These are phyloP conservation scores for Chrysomela aeneicollis DNA, from an alignment of 2,888 invertebrate species.

Conservation along the genomic window DNA sequence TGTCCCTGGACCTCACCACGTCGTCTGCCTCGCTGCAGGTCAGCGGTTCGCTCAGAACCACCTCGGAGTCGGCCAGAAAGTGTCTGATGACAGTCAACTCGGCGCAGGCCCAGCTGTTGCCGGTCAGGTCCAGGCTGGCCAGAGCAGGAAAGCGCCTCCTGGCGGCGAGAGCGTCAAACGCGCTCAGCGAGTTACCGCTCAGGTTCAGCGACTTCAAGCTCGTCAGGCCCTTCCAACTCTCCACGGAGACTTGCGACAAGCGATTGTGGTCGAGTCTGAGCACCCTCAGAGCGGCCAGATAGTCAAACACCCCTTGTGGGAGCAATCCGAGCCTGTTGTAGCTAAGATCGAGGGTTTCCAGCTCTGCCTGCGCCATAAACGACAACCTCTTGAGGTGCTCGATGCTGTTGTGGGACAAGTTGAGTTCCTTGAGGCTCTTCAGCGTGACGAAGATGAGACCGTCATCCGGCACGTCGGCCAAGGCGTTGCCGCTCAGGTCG, in stretches of 20 bases:
- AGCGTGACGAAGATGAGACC: constrained; percentile 35
- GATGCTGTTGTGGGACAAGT: constrained; percentile 51
- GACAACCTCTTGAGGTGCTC: constrained; percentile 36
- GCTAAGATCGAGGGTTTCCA: constrained; percentile 49
- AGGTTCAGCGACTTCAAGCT: constrained; percentile 50
- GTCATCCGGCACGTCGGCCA: constrained; percentile 38
- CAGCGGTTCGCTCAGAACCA: constrained; percentile 25
- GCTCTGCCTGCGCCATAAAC: constrained; percentile 42
- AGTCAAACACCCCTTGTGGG: constrained; percentile 44
- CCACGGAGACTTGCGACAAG: constrained; percentile 36
- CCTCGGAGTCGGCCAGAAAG: constrained; percentile 34
- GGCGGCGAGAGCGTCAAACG: constrained; percentile 41
- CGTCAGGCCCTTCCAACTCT: constrained; percentile 43
- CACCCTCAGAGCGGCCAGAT: constrained; percentile 40
- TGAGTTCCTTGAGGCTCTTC: constrained; percentile 40
- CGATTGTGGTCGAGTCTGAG: constrained; percentile 46
- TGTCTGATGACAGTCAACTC: constrained; percentile 42
- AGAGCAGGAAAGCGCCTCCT: constrained; percentile 38
- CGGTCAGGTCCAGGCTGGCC: constrained; percentile 42
- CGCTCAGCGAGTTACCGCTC: constrained; percentile 48
- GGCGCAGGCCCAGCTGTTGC: constrained; percentile 48
- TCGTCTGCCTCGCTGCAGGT: constrained; percentile 18
- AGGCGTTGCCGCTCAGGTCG: constrained; percentile 45
- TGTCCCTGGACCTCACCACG: too few relatives aligned
- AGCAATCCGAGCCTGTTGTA: constrained; percentile 48